Evolutionary conservation across 2,797 vertebrate species (phyloP), one percentile per base, ranked within the genome.

Genomic region (Simalia tracyae): DNA sequence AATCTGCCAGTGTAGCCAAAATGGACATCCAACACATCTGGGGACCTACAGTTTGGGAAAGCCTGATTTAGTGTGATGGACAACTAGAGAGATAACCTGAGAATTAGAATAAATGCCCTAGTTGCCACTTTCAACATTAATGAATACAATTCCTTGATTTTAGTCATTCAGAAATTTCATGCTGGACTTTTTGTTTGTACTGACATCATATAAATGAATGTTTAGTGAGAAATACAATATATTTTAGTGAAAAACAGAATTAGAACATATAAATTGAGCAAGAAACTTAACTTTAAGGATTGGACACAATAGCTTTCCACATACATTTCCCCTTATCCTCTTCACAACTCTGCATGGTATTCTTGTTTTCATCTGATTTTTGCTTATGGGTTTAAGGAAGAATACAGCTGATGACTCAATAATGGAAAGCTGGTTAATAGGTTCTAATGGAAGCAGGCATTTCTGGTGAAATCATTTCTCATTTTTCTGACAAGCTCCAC

Each of bases 341-440:
- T 56, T 42, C 68, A 15, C 59, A 92, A 36, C 54, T 76, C 57
- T 87, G 31, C 56, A 24, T 68, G 31, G n/a, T 56, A 66, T 7
- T 46, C 92, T 92, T 95, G 91, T 95, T 94, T 92, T 94, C 91
- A 95, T 90, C 94, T 94, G 95, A 95, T 66, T 60, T 86, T 87
- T 57, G 10, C 7, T 60, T 86, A 57, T 42, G n/a, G 12, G 17
- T 59, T 59, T 56, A 10, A 28, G 31, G 60, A 14, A 81, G 76
- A 93, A 85, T 61, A 90, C 84, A 88, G 87, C 46, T 63, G 42
- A 46, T 50, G 42, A 91, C 54, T 91, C 64, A 86, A 22, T 1
- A 59, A 36, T 57, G 36, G 88, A 76, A 59, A 61, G 22, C 22
- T 86, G 88, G 50, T 0, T 0, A 86, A 92, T 24, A 31, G 46